Conservation (phyloP, 2,113 vertebrate genomes). For the Nothoprocta pentlandii region DNA sequence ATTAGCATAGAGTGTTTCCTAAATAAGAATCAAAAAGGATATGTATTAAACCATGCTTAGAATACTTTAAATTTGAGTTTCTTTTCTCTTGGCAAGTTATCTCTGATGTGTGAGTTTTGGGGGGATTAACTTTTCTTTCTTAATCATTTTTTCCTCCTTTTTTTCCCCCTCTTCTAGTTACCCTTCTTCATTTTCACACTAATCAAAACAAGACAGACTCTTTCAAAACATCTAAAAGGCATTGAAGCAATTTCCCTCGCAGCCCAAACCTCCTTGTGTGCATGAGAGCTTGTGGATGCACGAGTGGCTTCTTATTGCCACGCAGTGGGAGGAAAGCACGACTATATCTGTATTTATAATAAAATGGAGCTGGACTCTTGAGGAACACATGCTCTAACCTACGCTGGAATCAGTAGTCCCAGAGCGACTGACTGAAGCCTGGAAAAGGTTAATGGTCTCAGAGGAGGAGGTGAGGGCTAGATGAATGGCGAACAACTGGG, state of each 20-base stretch:
- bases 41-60: neutral
- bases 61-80: neutral
- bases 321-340: slow-evolving; percentile 7
- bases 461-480: slow-evolving; percentile 52
- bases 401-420: neutral
- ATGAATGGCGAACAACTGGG: slow-evolving; percentile 69
- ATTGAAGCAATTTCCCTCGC: neutral
- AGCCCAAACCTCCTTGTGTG: neutral
- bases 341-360: neutral
- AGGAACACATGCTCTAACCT: neutral
- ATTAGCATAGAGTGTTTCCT: neutral
- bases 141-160: neutral
- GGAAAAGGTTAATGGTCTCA: slow-evolving; percentile 41
- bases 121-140: neutral
- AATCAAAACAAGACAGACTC: neutral
- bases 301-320: neutral
- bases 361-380: neutral
- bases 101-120: neutral
- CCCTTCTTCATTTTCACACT: neutral
- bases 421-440: slow-evolving; percentile 1
- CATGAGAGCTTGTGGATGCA: neutral
- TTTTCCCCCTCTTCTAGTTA: neutral
- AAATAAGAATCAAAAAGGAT: neutral
- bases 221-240: neutral
- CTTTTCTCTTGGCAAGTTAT: neutral